Base-by-base conservation (phyloP, 2,797 vertebrate genomes). In the Sciurus vulgaris region DNA sequence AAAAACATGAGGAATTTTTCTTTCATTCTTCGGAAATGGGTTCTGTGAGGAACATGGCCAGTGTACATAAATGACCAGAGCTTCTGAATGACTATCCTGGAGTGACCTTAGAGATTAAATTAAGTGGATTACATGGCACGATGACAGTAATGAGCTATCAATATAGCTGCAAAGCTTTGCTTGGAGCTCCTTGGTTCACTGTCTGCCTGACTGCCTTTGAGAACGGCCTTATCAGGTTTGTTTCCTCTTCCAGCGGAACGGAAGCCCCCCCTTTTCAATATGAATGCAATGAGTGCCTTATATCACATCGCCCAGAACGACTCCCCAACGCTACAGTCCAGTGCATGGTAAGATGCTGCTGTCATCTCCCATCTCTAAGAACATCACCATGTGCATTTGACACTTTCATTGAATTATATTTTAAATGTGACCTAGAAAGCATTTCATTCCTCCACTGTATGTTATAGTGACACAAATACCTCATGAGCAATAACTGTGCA, bases 211-310 rank as follows among this genome's bases (percentile, higher is more conserved):
- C 83, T 95, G 97, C 92, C 96, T 97, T 96, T 44, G 84, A 97
- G 96, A 87, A 78, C 41, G 81, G 61, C 91, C 73, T 98, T 81
- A 94, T 93, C 26, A 14, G 77, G 95, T 91, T 85, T 97, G 95
- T 96, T 91, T 97, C 77, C 96, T 98, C 97, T 98, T 98, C 73
- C 91, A 99, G 99, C 99, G 97, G 99, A 99, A 98, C 99, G 99
- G 97, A 99, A 99, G 98, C 99, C 99, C 95, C 99, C 99, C 7
- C 98, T 99, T 97, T 99, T 99, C 99, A 99, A 99, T 98, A 99
- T 99, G 99, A 99, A 99, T 77, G 99, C 99, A 97, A 99, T 99
- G 99, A 99, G 99, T 99, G 99, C 99, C 99, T 99, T 99, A 99
- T 99, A 99, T 99, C 99, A 99, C 98, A 99, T 99, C 98, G 99